phyloP scores from a whole-genome alignment of 2,113 vertebrate genomes.

The Chauna torquata region DNA sequence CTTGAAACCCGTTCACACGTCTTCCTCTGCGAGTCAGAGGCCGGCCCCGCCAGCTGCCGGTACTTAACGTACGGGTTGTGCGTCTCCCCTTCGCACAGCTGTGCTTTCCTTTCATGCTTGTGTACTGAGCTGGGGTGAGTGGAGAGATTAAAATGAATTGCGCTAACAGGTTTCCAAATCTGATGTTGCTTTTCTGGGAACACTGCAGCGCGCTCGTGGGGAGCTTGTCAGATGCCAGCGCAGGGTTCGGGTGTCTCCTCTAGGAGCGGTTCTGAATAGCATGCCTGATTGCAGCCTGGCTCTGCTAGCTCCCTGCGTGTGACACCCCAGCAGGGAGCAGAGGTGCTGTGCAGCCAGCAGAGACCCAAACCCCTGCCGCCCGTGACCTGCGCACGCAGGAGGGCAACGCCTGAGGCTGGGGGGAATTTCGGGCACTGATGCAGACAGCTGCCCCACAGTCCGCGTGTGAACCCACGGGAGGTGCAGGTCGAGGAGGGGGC shows the following conservation, averaged over 20 bases:
- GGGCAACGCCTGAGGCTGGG: background rate
- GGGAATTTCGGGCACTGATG: background rate
- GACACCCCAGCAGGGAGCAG: background rate
- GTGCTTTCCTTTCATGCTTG: background rate
- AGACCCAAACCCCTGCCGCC: background rate
- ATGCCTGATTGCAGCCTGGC: background rate
- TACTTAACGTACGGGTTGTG: fast-evolving
- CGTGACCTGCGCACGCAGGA: background rate
- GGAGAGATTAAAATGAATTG: background rate
- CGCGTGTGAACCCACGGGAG: fast-evolving
- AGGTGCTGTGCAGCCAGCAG: fast-evolving
- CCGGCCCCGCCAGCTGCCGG: background rate
- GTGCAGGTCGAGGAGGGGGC: background rate
- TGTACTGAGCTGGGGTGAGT: background rate
- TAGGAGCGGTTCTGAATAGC: fast-evolving
- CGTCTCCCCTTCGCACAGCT: fast-evolving
- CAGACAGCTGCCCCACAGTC: background rate
- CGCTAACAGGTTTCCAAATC: background rate
- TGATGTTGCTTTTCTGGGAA: background rate
- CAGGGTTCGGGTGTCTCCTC: background rate
- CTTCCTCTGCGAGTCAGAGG: background rate
- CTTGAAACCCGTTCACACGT: background rate
- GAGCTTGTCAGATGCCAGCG: background rate
- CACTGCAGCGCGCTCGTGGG: background rate
- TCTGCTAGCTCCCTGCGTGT: background rate